These are phyloP conservation scores for Apantesis nais DNA, from an alignment of 2,888 invertebrate species.

Conservation along the genomic window DNA sequence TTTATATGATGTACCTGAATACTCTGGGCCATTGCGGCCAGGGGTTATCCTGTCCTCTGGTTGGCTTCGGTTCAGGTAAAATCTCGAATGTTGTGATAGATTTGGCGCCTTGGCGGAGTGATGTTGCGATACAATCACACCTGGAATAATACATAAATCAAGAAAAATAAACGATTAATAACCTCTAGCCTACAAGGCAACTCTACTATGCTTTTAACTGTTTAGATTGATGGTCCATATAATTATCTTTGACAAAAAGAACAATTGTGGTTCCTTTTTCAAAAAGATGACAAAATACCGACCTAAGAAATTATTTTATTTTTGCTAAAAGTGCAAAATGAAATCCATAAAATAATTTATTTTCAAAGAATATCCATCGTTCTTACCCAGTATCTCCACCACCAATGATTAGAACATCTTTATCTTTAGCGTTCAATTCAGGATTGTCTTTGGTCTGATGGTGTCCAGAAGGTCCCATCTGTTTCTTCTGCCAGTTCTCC, in stretches of 20 bases:
- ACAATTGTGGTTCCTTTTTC: no score
- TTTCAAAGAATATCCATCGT: not conserved
- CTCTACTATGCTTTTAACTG: not conserved
- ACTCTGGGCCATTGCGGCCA: slow-evolving; percentile 99
- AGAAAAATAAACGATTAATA: not conserved
- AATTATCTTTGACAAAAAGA: no score
- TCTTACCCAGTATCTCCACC: slow-evolving; percentile 92
- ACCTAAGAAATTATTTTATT: no score
- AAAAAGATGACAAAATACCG: no score
- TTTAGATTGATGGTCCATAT: no score
- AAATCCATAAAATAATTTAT: no score
- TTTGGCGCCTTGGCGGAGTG: slow-evolving; percentile 96
- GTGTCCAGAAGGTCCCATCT: slow-evolving; percentile 87
- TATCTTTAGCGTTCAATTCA: slow-evolving; percentile 93
- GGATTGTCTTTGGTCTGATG: slow-evolving; percentile 69
- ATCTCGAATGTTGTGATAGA: slow-evolving; percentile 98
- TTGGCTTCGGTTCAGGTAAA: slow-evolving; percentile 94
- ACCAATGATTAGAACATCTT: slow-evolving; percentile 97
- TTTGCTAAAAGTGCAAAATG: no score
- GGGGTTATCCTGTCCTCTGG: slow-evolving; percentile 95
- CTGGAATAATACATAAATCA: slow-evolving; percentile 47
- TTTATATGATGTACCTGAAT: slow-evolving; percentile 87
- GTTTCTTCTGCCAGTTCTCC: slow-evolving; percentile 98
- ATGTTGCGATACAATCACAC: slow-evolving; percentile 99
- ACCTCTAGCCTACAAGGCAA: not conserved